Evolutionary conservation across 2,113 vertebrate genomes (phyloP), one percentile per base, ranked within the genome.

Genomic region (Psilopsiagon aurifrons): DNA sequence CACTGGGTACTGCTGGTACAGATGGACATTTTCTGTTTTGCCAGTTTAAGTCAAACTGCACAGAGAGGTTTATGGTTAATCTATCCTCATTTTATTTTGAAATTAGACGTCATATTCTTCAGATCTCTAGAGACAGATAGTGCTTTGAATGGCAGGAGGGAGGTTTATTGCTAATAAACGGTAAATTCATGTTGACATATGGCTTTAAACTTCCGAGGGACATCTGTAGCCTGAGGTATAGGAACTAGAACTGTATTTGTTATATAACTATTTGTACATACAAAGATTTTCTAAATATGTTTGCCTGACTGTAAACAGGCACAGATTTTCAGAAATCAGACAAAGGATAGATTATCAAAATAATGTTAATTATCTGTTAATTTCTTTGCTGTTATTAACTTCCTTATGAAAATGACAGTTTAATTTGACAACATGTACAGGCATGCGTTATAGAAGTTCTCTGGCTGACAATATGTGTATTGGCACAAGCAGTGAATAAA

Each of bases 401-500:
- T 92, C 22, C 35, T 46, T 66, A 57, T 57, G 13, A 89, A 51
- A 84, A 84, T 69, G 85, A 66, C 28, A 88, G n/a, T 62, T 85
- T 49, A 77, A 81, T 95, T 88, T 90, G 37, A 78, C 93, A 90
- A 83, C 17, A 69, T 13, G 10, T 39, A 62, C 37, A 79, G 35
- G 16, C 59, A 57, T n/a, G 39, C 57, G 41, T 77, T 83, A 27
- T 13, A 54, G 31, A 91, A 90, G 23, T 91, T 16, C 9, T 87
- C 29, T 70, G 37, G 19, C 59, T 83, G 70, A 51, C 47, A 79
- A 37, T 59, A 60, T 39, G 28, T 0, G 0, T 90, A 0, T 76
- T 85, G 78, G 68, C 66, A 96, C 11, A 83, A 68, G 24, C 10
- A 92, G 18, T 37, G 43, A 82, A 77, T 82, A 89, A 92, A 94